phyloP scores from a whole-genome alignment of 1,140 invertebrate species.

The Probaryconus sp. region DNA sequence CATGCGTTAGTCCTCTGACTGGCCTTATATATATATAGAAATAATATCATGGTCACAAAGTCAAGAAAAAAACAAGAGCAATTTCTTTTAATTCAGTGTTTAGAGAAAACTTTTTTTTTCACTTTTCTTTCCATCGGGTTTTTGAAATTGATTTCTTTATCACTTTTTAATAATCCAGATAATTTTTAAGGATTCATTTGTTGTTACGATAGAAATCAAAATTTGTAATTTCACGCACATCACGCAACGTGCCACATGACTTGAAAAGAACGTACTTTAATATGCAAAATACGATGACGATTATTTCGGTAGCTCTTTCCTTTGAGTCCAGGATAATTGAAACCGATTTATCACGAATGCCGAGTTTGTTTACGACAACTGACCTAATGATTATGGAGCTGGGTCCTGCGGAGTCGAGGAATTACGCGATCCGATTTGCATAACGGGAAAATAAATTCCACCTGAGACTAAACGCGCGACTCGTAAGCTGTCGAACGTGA shows the following conservation, averaged over 20 bases:
- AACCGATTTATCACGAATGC: constrained; percentile 33
- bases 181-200: no score
- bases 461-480: constrained; percentile 39
- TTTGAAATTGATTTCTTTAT: no score
- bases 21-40: constrained; percentile 4
- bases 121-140: no score
- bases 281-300: no score
- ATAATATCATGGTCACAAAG: background rate
- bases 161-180: no score
- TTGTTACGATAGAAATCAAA: no score
- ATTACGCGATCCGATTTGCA: constrained; percentile 52
- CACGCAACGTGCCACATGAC: no score
- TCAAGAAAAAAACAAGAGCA: no score
- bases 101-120: no score
- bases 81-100: no score
- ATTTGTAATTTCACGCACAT: no score
- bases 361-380: constrained; percentile 45
- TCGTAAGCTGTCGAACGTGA: constrained; percentile 52
- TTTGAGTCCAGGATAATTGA: constrained; percentile 13
- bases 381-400: constrained; percentile 53
- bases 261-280: no score
- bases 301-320: background rate
- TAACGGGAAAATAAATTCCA: constrained; percentile 59
- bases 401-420: constrained; percentile 24
- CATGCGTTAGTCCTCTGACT: constrained; percentile 19